Conservation (phyloP, 1,140 invertebrate species). For the Drosophila malerkotliana region DNA sequence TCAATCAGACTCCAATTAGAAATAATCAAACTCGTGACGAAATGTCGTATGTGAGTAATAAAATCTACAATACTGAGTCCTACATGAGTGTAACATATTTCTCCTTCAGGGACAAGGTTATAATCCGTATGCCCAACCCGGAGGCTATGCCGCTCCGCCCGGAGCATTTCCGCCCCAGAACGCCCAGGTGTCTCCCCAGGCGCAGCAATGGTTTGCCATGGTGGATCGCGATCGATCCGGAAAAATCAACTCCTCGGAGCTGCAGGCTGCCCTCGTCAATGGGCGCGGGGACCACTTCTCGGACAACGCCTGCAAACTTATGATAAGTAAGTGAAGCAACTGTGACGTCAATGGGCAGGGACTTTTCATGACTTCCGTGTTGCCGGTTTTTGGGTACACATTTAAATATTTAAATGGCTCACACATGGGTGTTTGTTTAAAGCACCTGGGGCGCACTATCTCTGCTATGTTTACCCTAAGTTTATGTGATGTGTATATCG, state of each 20-base stretch:
- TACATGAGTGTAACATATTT: not conserved
- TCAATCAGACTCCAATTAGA: conserved; percentile 29
- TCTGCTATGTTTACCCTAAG: conserved; percentile 47
- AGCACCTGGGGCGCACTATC: conserved; percentile 16
- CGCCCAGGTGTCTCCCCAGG: conserved; percentile 86
- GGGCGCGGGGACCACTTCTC: conserved; percentile 94
- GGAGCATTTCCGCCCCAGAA: conserved; percentile 82
- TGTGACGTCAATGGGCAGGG: conserved; percentile 9
- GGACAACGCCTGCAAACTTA: conserved; percentile 92
- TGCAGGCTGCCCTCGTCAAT: conserved; percentile 93
- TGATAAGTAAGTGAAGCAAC: conserved; percentile 89
- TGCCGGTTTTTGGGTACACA: conserved; percentile 1
- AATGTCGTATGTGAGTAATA: conserved; percentile 69
- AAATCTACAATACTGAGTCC: not conserved
- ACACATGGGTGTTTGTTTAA: conserved; percentile 38
- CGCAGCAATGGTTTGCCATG: conserved; percentile 92
- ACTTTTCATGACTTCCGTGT: conserved; percentile 7
- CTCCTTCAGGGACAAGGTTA: conserved; percentile 61
- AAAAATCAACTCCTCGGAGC: conserved; percentile 90
- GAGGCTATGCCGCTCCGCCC: conserved; percentile 72
- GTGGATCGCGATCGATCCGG: conserved; percentile 93
- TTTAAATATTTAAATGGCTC: conserved; percentile 38
- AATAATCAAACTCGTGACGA: conserved; percentile 25
- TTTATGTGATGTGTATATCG: conserved; percentile 15
- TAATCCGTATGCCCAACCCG: conserved; percentile 68